These are phyloP conservation scores for Petrosia ficiformis DNA, from an alignment of 37 sponge, comb jelly and placozoan species.

Conservation along the genomic window DNA sequence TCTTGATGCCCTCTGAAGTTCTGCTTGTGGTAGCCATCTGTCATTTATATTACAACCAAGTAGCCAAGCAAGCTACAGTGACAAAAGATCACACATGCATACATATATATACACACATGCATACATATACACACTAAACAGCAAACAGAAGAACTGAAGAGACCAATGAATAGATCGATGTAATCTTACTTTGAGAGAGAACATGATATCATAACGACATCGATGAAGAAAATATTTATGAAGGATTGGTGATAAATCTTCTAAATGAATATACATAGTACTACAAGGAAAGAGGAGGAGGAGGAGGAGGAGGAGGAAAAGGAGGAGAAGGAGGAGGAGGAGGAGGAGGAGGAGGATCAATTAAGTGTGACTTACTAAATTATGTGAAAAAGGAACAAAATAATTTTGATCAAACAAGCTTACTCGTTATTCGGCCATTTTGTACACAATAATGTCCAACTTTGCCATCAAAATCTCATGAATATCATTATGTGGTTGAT, in stretches of 20 bases:
- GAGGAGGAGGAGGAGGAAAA: no score
- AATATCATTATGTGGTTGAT: no score
- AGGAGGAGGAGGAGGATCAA: no score
- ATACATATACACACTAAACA: conserved; percentile 1
- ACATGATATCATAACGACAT: conserved; percentile 62
- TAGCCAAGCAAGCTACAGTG: conserved; percentile 82
- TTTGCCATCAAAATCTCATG: no score
- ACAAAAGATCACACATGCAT: not conserved
- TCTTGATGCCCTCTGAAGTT: conserved; percentile 48
- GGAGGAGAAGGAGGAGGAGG: no score
- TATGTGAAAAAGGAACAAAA: no score
- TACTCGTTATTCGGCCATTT: no score
- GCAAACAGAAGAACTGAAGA: not conserved
- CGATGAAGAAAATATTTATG: conserved; percentile 82
- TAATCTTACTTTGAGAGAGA: conserved; percentile 76
- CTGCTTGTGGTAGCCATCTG: conserved; percentile 66
- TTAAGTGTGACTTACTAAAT: no score
- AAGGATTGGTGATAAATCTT: conserved; percentile 64
- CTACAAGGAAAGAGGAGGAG: conserved; percentile 19
- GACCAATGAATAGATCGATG: not conserved
- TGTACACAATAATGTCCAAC: no score
- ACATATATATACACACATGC: conserved; percentile 6
- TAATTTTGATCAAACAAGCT: no score
- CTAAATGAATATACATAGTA: conserved; percentile 86
- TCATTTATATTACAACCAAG: conserved; percentile 65